A percentile compares a stretch with the other conserved stretches of the same genome.
These are phyloP conservation scores for Heteromormyrus szaboi DNA, from an alignment of 2,797 vertebrate species.

Conservation along the genomic window DNA sequence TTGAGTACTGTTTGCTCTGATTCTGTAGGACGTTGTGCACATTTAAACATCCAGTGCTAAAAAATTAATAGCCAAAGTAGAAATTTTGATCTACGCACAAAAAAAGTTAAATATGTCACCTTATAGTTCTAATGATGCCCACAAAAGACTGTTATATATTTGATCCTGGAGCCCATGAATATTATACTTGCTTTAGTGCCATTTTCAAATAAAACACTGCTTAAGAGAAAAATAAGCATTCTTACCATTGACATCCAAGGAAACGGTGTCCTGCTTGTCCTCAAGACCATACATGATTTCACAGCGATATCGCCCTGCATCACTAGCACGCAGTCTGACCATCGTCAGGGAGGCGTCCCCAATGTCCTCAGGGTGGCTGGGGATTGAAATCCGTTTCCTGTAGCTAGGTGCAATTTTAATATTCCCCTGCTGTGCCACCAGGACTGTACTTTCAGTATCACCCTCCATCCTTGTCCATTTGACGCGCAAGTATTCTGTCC, in stretches of 20 bases:
- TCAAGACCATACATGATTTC: constrained; percentile 92
- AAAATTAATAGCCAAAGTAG: neutral
- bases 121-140: neutral
- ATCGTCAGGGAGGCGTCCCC: constrained; percentile 85
- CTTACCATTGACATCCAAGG: constrained; percentile 82
- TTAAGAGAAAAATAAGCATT: neutral
- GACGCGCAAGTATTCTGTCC: constrained; percentile 78
- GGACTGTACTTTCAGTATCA: constrained; percentile 74
- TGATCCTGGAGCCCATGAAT: neutral
- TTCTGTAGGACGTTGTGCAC: neutral
- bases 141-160: neutral
- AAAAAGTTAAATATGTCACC: neutral
- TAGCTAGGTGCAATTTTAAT: constrained; percentile 84
- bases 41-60: too few relatives aligned
- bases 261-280: constrained; percentile 78
- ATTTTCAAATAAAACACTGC: neutral
- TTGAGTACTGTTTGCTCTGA: neutral
- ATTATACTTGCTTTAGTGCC: neutral
- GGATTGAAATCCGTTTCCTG: constrained; percentile 82
- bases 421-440: constrained; percentile 84
- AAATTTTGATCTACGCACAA: neutral
- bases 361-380: constrained; percentile 74
- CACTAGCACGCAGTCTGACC: constrained; percentile 85
- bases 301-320: constrained; percentile 86
- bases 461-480: constrained; percentile 91